A percentile compares a stretch with the other conserved stretches of the same genome.
Evolutionary conservation across 2,113 vertebrate genomes (phyloP).

Genomic region (Nothocercus nigrocapillus): DNA sequence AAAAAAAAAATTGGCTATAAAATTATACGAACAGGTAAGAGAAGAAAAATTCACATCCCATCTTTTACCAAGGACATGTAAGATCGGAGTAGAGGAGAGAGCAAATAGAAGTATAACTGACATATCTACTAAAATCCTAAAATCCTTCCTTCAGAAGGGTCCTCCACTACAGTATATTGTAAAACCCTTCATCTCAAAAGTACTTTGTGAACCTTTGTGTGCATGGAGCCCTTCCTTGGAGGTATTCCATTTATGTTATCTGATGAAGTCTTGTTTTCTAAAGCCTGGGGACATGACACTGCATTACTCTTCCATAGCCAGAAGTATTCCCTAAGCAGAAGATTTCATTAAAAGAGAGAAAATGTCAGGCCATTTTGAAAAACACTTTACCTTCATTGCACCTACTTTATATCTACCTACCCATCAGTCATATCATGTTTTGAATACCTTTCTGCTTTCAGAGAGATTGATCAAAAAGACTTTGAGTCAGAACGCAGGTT

Average conservation of each 20-base stretch:
- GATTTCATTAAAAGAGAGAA: background rate
- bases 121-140: background rate
- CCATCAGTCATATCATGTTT: background rate
- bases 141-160: background rate
- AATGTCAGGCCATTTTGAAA: background rate
- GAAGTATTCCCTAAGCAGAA: background rate
- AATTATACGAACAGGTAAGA: background rate
- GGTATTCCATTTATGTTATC: background rate
- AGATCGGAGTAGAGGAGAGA: background rate
- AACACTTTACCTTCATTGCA: background rate
- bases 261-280: background rate
- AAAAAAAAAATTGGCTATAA: background rate
- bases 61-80: background rate
- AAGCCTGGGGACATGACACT: background rate
- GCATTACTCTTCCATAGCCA: background rate
- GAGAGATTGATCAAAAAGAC: background rate
- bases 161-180: background rate
- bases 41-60: background rate
- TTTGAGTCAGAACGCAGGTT: background rate
- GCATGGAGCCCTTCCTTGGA: fast-evolving
- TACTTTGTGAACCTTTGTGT: background rate
- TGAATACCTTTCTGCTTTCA: background rate
- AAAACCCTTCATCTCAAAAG: background rate
- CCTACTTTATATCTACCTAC: background rate
- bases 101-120: background rate